These are phyloP conservation scores for Pygmarrhopalites habei DNA, from an alignment of 1,140 invertebrate genomes.

Conservation along the genomic window DNA sequence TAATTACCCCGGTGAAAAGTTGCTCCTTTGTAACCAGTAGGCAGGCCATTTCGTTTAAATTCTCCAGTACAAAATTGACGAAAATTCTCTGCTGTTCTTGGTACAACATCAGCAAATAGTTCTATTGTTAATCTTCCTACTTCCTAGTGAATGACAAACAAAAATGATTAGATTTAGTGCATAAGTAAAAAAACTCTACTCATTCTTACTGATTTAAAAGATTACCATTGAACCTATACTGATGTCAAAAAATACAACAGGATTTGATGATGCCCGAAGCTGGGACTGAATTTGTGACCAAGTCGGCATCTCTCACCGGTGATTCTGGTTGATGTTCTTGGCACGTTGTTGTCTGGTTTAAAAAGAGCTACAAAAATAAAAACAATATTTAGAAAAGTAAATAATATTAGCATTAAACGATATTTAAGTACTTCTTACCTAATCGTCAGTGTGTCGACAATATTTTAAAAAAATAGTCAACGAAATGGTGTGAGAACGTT, in stretches of 20 bases:
- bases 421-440: too few relatives aligned
- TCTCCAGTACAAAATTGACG: slow-evolving; percentile 98
- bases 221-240: slow-evolving; percentile 58
- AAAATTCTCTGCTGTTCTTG: slow-evolving; percentile 98
- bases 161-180: slow-evolving; percentile 7
- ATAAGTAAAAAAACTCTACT: too few relatives aligned
- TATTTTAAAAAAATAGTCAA: too few relatives aligned
- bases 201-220: too few relatives aligned
- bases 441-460: too few relatives aligned
- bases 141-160: slow-evolving; percentile 39
- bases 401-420: too few relatives aligned
- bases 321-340: too few relatives aligned
- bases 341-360: too few relatives aligned
- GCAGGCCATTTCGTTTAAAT: slow-evolving; percentile 76
- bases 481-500: too few relatives aligned
- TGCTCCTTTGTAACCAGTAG: slow-evolving; percentile 90
- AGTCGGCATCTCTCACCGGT: slow-evolving; percentile 68
- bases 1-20: slow-evolving; percentile 95
- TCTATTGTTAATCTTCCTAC: slow-evolving; percentile 34
- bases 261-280: slow-evolving; percentile 82
- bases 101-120: slow-evolving; percentile 91
- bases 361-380: too few relatives aligned
- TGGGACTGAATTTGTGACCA: slow-evolving; percentile 91
- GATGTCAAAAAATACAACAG: slow-evolving; percentile 68
- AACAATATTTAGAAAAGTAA: too few relatives aligned